phyloP scores from a whole-genome alignment of 1,140 invertebrate genomes.

The Eriosoma lanigerum region DNA sequence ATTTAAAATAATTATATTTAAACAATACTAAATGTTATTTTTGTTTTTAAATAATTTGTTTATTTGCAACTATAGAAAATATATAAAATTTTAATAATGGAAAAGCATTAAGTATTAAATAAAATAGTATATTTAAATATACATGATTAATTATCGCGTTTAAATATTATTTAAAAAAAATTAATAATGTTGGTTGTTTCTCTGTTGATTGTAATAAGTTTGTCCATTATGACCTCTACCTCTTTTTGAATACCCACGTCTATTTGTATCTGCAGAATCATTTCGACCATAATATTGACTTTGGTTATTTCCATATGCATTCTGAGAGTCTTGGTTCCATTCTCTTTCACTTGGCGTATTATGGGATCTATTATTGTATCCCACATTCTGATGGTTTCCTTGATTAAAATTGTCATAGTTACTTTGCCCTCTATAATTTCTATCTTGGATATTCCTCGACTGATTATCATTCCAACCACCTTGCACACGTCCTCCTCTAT shows the following conservation, averaged over 20 bases:
- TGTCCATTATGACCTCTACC: slow-evolving; percentile 48
- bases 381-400: background rate
- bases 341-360: background rate
- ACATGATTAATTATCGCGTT: no score
- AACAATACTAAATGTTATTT: no score
- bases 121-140: no score
- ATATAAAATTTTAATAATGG: no score
- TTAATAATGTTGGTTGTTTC: slow-evolving; percentile 24
- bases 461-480: slow-evolving; percentile 30
- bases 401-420: slow-evolving; percentile 13
- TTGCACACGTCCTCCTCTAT: slow-evolving; percentile 49
- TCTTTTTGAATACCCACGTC: slow-evolving; percentile 33
- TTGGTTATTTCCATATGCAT: slow-evolving; percentile 20
- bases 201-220: slow-evolving; percentile 42
- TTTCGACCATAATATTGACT: slow-evolving; percentile 12
- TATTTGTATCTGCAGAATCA: background rate
- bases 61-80: no score
- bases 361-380: slow-evolving; percentile 11
- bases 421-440: background rate
- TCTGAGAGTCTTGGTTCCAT: slow-evolving; percentile 12
- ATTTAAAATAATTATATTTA: no score
- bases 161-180: background rate
- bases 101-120: no score
- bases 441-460: background rate
- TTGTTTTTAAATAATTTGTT: no score